These are phyloP conservation scores for Entomobrya multifasciata DNA, from an alignment of 2,888 invertebrate genomes.

Conservation along the genomic window DNA sequence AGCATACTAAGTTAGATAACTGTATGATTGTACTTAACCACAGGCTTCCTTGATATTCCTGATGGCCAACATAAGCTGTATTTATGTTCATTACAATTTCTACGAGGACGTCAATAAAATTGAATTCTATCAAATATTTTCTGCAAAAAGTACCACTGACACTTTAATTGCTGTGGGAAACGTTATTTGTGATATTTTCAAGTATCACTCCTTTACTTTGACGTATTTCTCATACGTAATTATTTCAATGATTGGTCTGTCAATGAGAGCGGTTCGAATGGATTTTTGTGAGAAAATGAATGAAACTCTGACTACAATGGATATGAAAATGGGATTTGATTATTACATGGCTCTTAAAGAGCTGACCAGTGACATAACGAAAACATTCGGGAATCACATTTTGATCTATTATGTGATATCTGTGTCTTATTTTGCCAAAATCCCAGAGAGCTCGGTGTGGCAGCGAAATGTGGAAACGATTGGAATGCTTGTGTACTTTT, in stretches of 20 bases:
- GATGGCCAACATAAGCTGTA: neutral
- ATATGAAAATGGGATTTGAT: conserved; percentile 35
- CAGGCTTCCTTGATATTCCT: conserved; percentile 2
- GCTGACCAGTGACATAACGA: conserved; percentile 13
- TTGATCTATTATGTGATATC: conserved; percentile 48
- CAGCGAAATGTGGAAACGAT: neutral
- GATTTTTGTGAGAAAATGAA: conserved; percentile 27
- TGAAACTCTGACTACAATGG: neutral
- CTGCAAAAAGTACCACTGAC: neutral
- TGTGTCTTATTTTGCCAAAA: conserved; percentile 57
- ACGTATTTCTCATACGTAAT: conserved; percentile 15
- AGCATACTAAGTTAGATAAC: neutral
- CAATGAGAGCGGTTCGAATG: conserved; percentile 39
- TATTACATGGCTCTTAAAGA: conserved; percentile 37
- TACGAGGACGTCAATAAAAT: neutral
- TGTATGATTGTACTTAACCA: neutral
- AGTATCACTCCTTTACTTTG: neutral
- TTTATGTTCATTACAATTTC: neutral
- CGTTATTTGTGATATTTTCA: neutral
- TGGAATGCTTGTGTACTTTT: conserved; percentile 18
- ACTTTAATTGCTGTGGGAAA: neutral
- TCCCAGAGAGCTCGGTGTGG: conserved; percentile 55
- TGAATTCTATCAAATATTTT: neutral
- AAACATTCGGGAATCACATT: conserved; percentile 40
- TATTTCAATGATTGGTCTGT: conserved; percentile 4